Conservation (phyloP, 2,113 vertebrate genomes). For the Sebastes fasciatus region DNA sequence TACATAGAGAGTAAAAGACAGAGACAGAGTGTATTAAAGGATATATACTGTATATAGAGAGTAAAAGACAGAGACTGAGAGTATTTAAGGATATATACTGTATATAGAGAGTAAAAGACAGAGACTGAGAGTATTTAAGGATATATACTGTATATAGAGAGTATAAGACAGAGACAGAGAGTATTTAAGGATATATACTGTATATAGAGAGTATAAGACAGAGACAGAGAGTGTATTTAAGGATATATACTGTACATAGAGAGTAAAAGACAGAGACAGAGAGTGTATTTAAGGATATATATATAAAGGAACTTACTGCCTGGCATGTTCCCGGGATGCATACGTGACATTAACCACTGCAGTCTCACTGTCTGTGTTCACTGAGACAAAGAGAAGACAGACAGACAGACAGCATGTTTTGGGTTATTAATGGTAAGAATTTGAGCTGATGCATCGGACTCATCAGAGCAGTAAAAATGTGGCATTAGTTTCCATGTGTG, state of each 20-base stretch:
- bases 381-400: constrained; percentile 72
- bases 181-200: not conserved
- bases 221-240: not conserved
- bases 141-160: not conserved
- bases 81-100: too few species aligned
- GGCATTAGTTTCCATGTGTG: too few species aligned
- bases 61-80: not conserved
- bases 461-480: too few species aligned
- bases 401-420: not conserved
- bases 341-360: constrained; percentile 97
- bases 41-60: not conserved
- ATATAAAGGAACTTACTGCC: constrained; percentile 88
- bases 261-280: not conserved
- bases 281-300: not conserved
- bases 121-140: not conserved
- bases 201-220: not conserved
- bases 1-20: not conserved
- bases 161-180: not conserved
- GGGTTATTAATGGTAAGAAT: not conserved
- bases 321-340: constrained; percentile 91
- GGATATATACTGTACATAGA: not conserved
- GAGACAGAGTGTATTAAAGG: not conserved
- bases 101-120: not conserved
- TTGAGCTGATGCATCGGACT: too few species aligned
- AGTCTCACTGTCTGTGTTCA: constrained; percentile 96